Evolutionary conservation across 2,113 vertebrate genomes (phyloP).

Genomic region (Sander vitreus): DNA sequence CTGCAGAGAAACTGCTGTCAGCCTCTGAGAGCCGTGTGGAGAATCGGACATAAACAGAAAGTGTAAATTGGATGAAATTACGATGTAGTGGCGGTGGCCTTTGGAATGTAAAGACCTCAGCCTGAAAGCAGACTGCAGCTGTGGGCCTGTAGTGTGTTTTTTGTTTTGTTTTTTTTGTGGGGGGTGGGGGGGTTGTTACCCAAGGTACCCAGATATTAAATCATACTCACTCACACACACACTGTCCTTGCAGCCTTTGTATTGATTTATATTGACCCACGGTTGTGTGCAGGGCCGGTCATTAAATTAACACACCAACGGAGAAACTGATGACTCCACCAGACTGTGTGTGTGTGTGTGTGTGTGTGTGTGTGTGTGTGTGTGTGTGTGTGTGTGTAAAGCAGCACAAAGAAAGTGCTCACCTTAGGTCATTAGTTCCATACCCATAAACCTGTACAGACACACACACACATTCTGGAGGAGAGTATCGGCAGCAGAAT

Average conservation of each 20-base stretch:
- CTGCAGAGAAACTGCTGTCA: neutral
- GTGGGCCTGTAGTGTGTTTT: slow-evolving; percentile 18
- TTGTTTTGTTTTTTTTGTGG: neutral
- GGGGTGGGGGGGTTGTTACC: slow-evolving; percentile 52
- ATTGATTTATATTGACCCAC: slow-evolving; percentile 74
- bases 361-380: slow-evolving; percentile 24
- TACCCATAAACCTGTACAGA: slow-evolving; percentile 9
- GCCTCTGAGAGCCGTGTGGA: no score
- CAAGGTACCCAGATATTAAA: slow-evolving; percentile 68
- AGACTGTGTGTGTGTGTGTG: slow-evolving; percentile 30
- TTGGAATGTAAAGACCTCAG: neutral
- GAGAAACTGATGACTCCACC: slow-evolving; percentile 72
- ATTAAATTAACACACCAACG: slow-evolving; percentile 72
- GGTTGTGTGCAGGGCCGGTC: slow-evolving; percentile 53
- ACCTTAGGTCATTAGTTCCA: slow-evolving; percentile 49
- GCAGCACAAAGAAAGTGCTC: slow-evolving; percentile 43
- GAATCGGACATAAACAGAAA: neutral
- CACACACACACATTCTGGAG: slow-evolving; percentile 32
- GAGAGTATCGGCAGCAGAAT: slow-evolving; percentile 43
- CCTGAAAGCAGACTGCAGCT: slow-evolving; percentile 15
- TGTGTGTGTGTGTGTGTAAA: neutral
- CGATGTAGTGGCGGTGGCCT: neutral
- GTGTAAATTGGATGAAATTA: neutral
- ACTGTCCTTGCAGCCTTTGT: slow-evolving; percentile 18
- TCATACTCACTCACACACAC: slow-evolving; percentile 41